Percentiles rank a stretch among this genome's conserved stretches.
Evolutionary conservation across 2,888 invertebrate genomes (phyloP).

Genomic region (Dolichomitus sp.): DNA sequence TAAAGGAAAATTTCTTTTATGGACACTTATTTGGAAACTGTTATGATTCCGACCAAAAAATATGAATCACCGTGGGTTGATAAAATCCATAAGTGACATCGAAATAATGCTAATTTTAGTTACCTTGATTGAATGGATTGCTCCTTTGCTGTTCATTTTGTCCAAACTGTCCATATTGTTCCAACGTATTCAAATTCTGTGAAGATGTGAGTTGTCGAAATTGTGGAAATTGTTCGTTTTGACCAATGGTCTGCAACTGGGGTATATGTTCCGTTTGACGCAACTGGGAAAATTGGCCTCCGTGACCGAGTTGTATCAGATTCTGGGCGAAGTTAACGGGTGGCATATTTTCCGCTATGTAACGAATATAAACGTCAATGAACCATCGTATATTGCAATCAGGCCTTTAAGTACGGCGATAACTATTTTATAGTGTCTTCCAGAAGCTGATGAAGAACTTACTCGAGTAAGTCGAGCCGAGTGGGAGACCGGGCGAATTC

Average conservation of each 20-base stretch:
- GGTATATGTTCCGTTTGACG: slow-evolving; percentile 25
- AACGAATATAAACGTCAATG: background rate
- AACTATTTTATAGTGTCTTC: background rate
- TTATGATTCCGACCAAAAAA: no score
- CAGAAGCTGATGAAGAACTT: background rate
- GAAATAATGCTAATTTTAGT: background rate
- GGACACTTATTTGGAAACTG: no score
- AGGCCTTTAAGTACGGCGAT: no score
- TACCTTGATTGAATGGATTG: slow-evolving; percentile 60
- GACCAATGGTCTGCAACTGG: slow-evolving; percentile 64
- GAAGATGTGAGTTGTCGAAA: slow-evolving; percentile 25
- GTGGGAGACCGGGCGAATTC: slow-evolving; percentile 50
- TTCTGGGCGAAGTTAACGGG: slow-evolving; percentile 47
- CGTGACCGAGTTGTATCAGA: slow-evolving; percentile 51
- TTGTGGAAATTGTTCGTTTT: slow-evolving; percentile 47
- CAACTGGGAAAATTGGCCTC: slow-evolving; percentile 36
- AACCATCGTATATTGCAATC: background rate
- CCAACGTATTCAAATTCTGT: slow-evolving; percentile 29
- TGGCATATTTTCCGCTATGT: slow-evolving; percentile 26
- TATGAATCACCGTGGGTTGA: no score
- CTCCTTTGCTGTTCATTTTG: slow-evolving; percentile 40
- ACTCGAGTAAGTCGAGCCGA: slow-evolving; percentile 49
- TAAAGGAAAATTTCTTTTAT: no score
- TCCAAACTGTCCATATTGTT: slow-evolving; percentile 47
- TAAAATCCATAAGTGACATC: no score